A percentile compares a stretch with the other conserved stretches of the same genome.
Conservation (phyloP, 1,140 invertebrate genomes). For the Brachystomella parvula region DNA sequence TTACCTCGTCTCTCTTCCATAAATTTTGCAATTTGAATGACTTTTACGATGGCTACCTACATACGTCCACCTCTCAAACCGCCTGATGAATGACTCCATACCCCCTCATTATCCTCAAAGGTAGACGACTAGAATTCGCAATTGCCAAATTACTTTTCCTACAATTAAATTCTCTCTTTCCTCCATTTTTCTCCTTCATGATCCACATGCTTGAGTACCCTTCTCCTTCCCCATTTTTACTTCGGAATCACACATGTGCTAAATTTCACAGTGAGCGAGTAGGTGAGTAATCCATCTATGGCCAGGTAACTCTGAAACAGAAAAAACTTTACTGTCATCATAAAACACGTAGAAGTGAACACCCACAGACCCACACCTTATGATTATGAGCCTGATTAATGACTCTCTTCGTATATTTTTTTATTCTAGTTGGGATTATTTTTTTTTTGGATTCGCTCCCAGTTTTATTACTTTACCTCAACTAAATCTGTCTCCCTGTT, state of each 20-base stretch:
- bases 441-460: no score
- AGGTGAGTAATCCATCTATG: no score
- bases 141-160: slow-evolving; percentile 2
- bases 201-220: no score
- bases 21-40: neutral
- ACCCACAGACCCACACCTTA: neutral
- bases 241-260: no score
- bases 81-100: slow-evolving; percentile 2
- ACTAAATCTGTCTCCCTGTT: no score
- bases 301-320: neutral
- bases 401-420: no score
- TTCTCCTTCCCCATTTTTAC: no score
- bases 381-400: neutral
- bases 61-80: neutral
- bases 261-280: no score
- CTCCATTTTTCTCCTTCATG: no score
- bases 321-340: neutral
- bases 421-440: no score
- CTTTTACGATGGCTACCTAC: slow-evolving; percentile 1
- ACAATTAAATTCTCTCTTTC: neutral
- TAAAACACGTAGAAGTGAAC: neutral
- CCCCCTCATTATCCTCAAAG: neutral
- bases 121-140: neutral
- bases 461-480: no score
- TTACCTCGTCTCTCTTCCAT: neutral